phyloP scores from a whole-genome alignment of 2,797 vertebrate genomes.

The Darevskia mixta region DNA sequence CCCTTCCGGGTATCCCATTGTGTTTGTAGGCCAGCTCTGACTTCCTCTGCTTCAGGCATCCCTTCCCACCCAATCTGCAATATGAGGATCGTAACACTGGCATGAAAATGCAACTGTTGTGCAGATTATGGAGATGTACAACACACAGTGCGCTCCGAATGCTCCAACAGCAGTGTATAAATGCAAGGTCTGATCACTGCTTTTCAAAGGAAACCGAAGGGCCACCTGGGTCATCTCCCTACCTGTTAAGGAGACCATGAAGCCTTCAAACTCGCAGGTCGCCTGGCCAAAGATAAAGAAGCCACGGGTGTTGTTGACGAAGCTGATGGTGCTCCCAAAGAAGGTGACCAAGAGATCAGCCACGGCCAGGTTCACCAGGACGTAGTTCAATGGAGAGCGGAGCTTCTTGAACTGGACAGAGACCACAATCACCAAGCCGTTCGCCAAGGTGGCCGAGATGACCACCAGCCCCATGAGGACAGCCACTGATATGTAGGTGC shows the following conservation, averaged over 20 bases:
- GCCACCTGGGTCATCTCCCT: too few relatives aligned
- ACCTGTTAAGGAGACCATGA: conserved; percentile 78
- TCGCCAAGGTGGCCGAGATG: conserved; percentile 44
- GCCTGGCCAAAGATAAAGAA: conserved; percentile 58
- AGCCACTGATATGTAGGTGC: conserved; percentile 49
- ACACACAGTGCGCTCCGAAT: too few relatives aligned
- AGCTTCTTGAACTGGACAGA: conserved; percentile 67
- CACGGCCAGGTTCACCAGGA: conserved; percentile 73
- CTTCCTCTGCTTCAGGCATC: too few relatives aligned
- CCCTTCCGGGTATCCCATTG: too few relatives aligned
- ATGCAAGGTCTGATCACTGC: too few relatives aligned
- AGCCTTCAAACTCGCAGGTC: conserved; percentile 75
- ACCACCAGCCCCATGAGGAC: conserved; percentile 68
- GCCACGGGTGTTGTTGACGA: conserved; percentile 72
- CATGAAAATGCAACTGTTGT: too few relatives aligned
- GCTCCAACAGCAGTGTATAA: too few relatives aligned
- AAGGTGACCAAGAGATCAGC: conserved; percentile 75
- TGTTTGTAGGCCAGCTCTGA: too few relatives aligned
- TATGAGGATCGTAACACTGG: too few relatives aligned
- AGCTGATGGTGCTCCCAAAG: conserved; percentile 74
- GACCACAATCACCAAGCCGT: conserved; percentile 67
- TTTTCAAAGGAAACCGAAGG: too few relatives aligned
- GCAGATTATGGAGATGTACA: too few relatives aligned
- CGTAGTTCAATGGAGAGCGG: conserved; percentile 68
- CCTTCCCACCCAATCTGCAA: too few relatives aligned